Evolutionary conservation across 2,888 invertebrate genomes (phyloP), one percentile per base, ranked within the genome.

Genomic region (Arrhopalites spinosus): DNA sequence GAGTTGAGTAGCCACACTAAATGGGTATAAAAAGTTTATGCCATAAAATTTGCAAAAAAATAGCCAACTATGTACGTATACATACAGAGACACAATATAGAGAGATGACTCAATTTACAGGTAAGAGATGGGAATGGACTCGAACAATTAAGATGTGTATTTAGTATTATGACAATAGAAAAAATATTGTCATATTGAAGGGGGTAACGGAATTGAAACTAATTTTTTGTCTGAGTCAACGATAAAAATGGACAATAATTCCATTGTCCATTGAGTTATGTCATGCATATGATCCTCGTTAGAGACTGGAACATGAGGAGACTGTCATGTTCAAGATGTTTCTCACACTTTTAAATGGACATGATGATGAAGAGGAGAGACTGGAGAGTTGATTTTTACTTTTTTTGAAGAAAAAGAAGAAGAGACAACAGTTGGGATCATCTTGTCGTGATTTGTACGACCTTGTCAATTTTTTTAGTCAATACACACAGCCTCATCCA

Each of bases 381-480:
- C n/a, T n/a, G n/a, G 36, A 36, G 36, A 36, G 36, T 36, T 36
- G 36, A 36, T 36, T 36, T 36, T 36, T n/a, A n/a, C n/a, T n/a
- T n/a, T n/a, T n/a, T n/a, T n/a, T n/a, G n/a, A n/a, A n/a, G n/a
- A n/a, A n/a, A n/a, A n/a, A n/a, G n/a, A n/a, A n/a, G 36, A 50
- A 23, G 43, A 27, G 50, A 29, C n/a, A 47, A 27, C 27, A 25
- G 23, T 17, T 68, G 25, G 27, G 47, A 23, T 68, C 45, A 68
- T 45, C 45, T 43, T 29, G 30, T 30, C 71, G 71, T 71, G 71
- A 59, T 36, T 71, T 59, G 59, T 59, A 59, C 71, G 71, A 59
- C 71, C 71, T 71, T 71, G 71, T 43, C 59, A 59, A 71, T 71
- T 71, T 56, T 71, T 59, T 25, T 11, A 68, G 25, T 20, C 67